Evolutionary conservation across 2,888 invertebrate genomes (phyloP).

Genomic region (Acrocera orbiculus): DNA sequence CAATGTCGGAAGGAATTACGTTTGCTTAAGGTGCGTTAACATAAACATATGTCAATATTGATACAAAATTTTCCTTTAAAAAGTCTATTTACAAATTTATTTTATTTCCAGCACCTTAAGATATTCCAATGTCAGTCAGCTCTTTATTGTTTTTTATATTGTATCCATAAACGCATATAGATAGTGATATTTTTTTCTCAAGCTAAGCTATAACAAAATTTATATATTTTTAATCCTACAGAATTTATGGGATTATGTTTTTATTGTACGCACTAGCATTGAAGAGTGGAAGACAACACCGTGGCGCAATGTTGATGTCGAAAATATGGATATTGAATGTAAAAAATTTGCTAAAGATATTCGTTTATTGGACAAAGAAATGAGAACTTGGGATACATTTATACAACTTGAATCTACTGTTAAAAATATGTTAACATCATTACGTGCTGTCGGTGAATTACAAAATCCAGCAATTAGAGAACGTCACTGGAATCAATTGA

Average conservation of each 20-base stretch:
- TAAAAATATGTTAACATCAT: constrained; percentile 89
- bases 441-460: constrained; percentile 85
- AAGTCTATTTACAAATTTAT: no score
- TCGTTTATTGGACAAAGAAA: constrained; percentile 82
- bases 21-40: constrained; percentile 59
- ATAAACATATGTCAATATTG: no score
- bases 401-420: constrained; percentile 75
- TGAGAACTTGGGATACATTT: constrained; percentile 87
- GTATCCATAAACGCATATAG: neutral
- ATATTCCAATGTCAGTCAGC: no score
- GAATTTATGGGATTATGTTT: constrained; percentile 92
- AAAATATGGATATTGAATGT: constrained; percentile 97
- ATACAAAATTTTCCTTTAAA: no score
- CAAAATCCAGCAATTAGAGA: constrained; percentile 93
- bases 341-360: constrained; percentile 95
- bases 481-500: constrained; percentile 91
- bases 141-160: no score
- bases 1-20: constrained; percentile 81
- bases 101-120: no score
- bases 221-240: constrained; percentile 26
- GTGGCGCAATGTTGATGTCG: constrained; percentile 93
- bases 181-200: neutral
- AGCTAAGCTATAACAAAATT: constrained; percentile 8
- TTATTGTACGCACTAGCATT: constrained; percentile 76
- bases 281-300: constrained; percentile 96